phyloP scores from a whole-genome alignment of 2,113 vertebrate species.

The Benitochromis conjunctus region DNA sequence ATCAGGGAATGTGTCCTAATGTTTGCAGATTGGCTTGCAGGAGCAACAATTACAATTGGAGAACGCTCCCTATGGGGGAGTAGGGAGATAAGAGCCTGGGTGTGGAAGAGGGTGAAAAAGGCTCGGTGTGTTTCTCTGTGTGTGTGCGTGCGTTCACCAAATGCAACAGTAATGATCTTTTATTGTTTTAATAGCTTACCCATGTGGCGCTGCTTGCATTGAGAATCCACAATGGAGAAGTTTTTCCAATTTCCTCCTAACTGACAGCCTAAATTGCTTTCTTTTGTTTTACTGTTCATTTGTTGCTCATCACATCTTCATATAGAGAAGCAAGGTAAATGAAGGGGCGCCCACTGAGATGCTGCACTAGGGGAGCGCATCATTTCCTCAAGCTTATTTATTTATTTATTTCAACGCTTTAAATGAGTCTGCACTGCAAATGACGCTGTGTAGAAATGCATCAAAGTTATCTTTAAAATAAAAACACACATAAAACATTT shows the following conservation, averaged over 20 bases:
- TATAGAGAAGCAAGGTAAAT: background rate
- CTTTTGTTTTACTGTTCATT: slow-evolving; percentile 57
- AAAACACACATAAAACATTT: background rate
- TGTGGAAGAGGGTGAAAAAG: slow-evolving; percentile 44
- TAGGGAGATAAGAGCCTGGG: slow-evolving; percentile 60
- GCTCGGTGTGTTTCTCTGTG: background rate
- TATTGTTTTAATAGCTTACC: slow-evolving; percentile 63
- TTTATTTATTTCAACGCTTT: background rate
- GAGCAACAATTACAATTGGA: slow-evolving; percentile 67
- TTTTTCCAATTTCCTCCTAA: slow-evolving; percentile 62
- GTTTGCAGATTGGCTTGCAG: slow-evolving; percentile 70
- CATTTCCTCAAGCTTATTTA: background rate
- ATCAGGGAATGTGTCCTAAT: slow-evolving; percentile 70
- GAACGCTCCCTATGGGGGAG: slow-evolving; percentile 50
- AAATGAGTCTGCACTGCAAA: background rate
- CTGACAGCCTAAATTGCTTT: slow-evolving; percentile 53
- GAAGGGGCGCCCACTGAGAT: slow-evolving; percentile 2
- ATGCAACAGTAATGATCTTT: slow-evolving; percentile 45
- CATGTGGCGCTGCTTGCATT: slow-evolving; percentile 16
- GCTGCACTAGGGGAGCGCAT: background rate
- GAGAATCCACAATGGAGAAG: slow-evolving; percentile 54
- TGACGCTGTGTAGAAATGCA: background rate
- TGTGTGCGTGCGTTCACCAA: background rate
- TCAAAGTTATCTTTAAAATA: background rate
- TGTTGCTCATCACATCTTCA: slow-evolving; percentile 50